phyloP scores from a whole-genome alignment of 2,888 invertebrate species.

The Sinelater perroti region DNA sequence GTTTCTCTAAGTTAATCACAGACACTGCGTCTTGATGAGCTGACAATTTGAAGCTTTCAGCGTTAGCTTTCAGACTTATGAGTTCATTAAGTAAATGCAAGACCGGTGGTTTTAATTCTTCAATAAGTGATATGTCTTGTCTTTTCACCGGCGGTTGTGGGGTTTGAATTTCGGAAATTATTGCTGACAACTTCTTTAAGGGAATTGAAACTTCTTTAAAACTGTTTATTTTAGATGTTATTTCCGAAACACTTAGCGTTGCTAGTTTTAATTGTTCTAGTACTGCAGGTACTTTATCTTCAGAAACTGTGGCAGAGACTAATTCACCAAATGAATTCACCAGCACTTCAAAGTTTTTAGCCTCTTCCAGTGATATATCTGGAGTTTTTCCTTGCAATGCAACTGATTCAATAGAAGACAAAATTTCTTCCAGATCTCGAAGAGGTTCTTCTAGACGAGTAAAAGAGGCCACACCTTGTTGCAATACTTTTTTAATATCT shows the following conservation, averaged over 20 bases:
- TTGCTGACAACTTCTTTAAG: slow-evolving; percentile 12
- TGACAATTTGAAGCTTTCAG: background rate
- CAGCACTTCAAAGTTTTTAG: background rate
- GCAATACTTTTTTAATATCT: background rate
- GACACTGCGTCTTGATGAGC: background rate
- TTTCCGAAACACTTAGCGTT: background rate
- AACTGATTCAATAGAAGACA: background rate
- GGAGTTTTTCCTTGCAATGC: background rate
- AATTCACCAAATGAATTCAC: slow-evolving; percentile 10
- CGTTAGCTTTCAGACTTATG: background rate
- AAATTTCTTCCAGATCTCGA: slow-evolving; percentile 5
- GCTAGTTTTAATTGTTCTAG: slow-evolving; percentile 13
- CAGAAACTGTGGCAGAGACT: background rate
- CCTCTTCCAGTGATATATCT: slow-evolving; percentile 1
- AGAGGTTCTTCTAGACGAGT: background rate
- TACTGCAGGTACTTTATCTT: background rate
- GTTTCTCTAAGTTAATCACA: slow-evolving; percentile 1
- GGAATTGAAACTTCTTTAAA: slow-evolving; percentile 14
- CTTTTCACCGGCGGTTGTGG: no score
- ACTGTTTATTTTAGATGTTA: background rate
- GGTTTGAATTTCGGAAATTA: slow-evolving; percentile 2
- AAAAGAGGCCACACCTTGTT: slow-evolving; percentile 2
- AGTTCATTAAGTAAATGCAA: background rate
- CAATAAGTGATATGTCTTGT: background rate
- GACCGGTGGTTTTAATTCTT: slow-evolving; percentile 10